These are phyloP conservation scores for Taeniopygia guttata DNA, from an alignment of 2,797 vertebrate species.

Conservation along the genomic window DNA sequence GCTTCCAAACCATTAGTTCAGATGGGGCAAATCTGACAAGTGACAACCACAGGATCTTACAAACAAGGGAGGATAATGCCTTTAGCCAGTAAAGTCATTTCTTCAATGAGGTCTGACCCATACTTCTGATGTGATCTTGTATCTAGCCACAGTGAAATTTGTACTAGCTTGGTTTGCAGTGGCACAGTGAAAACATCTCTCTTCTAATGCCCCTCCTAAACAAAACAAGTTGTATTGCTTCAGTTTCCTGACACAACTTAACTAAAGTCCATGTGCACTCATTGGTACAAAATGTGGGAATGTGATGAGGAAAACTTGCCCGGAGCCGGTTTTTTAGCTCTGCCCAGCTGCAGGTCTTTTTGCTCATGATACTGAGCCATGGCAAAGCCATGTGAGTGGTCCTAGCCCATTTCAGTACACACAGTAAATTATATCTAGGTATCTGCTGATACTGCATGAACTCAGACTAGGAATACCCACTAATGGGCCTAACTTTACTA, in stretches of 20 bases:
- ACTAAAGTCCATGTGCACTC: background rate
- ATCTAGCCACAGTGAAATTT: background rate
- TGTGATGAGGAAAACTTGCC: background rate
- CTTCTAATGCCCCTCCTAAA: background rate
- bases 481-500: background rate
- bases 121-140: background rate
- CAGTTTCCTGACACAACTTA: background rate
- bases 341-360: background rate
- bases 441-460: background rate
- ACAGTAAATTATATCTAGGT: rapidly evolving
- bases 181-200: background rate
- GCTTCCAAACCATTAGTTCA: background rate
- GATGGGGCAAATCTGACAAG: background rate
- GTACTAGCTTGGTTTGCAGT: background rate
- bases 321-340: background rate
- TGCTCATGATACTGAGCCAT: background rate
- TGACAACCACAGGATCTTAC: background rate
- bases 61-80: background rate
- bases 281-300: background rate
- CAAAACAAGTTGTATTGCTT: background rate
- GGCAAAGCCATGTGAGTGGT: background rate
- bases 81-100: background rate
- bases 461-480: background rate
- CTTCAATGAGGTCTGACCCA: background rate
- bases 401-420: background rate